Percentiles rank a stretch among this genome's conserved stretches.
Conservation (phyloP, 92 coral and sea anemone species). For the Paramuricea clavata region DNA sequence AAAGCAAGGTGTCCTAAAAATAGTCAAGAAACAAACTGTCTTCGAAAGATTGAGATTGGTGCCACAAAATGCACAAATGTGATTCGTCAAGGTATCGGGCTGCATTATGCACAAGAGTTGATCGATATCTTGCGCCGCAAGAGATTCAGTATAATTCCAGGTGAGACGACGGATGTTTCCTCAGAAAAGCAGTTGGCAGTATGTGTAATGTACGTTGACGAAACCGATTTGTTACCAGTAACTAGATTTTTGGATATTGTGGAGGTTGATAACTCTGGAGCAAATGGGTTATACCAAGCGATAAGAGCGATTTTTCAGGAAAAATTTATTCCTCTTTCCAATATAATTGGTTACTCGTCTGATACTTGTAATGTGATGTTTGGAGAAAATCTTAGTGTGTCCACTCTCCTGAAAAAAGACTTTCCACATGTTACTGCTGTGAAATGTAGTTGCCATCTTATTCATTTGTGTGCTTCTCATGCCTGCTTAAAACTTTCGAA, state of each 20-base stretch:
- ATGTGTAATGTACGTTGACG: constrained; percentile 13
- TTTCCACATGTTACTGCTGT: not conserved
- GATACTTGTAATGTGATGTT: constrained; percentile 8
- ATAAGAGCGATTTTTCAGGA: not conserved
- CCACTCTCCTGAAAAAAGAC: not conserved
- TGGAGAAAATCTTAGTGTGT: not conserved
- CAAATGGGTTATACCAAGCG: not conserved
- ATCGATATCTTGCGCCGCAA: not conserved
- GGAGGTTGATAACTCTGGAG: not conserved
- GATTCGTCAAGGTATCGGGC: constrained; percentile 16
- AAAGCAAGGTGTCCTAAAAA: no score
- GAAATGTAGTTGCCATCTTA: constrained; percentile 64
- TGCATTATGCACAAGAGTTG: constrained; percentile 5
- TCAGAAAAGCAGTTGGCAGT: constrained; percentile 8
- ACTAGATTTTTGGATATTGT: constrained; percentile 6
- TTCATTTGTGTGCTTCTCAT: constrained; percentile 58
- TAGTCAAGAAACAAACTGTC: no score
- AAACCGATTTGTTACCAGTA: not conserved
- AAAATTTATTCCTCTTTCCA: constrained; percentile 5
- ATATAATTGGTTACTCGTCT: constrained; percentile 11
- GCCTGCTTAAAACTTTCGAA: constrained; percentile 59
- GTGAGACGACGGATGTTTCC: constrained; percentile 16
- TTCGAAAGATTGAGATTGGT: not conserved
- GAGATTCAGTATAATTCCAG: constrained; percentile 27
- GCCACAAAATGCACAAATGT: not conserved